These are phyloP conservation scores for Seriola quinqueradiata DNA, from an alignment of 2,113 vertebrate genomes.

Conservation along the genomic window DNA sequence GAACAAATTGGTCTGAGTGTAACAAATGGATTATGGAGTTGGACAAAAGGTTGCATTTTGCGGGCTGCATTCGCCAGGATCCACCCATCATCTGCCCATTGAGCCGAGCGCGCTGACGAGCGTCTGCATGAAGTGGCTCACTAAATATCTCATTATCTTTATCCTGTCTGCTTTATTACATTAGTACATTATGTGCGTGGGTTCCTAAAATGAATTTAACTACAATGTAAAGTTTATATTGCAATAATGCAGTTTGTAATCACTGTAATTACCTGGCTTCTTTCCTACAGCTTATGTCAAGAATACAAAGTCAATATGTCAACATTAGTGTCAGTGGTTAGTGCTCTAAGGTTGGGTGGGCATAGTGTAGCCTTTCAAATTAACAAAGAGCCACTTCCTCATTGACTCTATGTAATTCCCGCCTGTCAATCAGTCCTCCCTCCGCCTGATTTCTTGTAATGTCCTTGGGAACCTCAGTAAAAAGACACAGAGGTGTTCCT, in stretches of 20 bases:
- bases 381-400: conserved; percentile 82
- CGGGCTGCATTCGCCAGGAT: conserved; percentile 71
- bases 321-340: conserved; percentile 70
- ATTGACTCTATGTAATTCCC: conserved; percentile 81
- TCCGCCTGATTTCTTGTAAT: conserved; percentile 76
- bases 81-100: conserved; percentile 84
- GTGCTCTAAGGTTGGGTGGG: conserved; percentile 67
- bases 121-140: conserved; percentile 89
- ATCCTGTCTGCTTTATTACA: conserved; percentile 63
- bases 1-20: conserved; percentile 93
- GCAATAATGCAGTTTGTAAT: conserved; percentile 10
- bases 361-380: conserved; percentile 71
- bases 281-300: conserved; percentile 21
- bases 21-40: conserved; percentile 89
- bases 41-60: conserved; percentile 87
- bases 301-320: conserved; percentile 71
- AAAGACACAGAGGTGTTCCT: conserved; percentile 81
- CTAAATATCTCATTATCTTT: conserved; percentile 86
- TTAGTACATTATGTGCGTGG: conserved; percentile 3
- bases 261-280: neutral
- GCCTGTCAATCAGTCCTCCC: conserved; percentile 77
- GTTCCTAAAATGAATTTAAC: conserved; percentile 1
- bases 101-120: conserved; percentile 85
- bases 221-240: conserved; percentile 38
- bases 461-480: conserved; percentile 79